phyloP scores from a whole-genome alignment of 2,113 vertebrate genomes.

The Mixornis gularis region DNA sequence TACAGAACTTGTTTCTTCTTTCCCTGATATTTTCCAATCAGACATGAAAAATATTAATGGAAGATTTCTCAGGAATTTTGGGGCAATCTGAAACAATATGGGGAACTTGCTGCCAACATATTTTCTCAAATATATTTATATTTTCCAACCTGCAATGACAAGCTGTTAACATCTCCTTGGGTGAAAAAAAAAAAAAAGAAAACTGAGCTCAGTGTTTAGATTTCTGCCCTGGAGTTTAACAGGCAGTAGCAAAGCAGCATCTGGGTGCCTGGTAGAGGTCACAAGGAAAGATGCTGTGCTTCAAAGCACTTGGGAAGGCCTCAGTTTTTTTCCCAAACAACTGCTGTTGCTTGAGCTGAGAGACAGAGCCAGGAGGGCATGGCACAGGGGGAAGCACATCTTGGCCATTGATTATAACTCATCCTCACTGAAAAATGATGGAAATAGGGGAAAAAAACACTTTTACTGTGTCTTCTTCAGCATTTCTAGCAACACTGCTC shows the following conservation, averaged over 20 bases:
- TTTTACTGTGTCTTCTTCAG: background rate
- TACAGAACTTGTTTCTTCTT: background rate
- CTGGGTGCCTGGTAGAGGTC: background rate
- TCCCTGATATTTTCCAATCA: background rate
- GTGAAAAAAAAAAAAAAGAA: background rate
- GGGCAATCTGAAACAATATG: conserved; percentile 13
- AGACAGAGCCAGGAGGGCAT: background rate
- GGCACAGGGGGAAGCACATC: background rate
- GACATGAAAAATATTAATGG: background rate
- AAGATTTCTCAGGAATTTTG: background rate
- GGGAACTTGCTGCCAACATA: background rate
- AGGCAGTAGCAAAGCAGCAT: fast-evolving
- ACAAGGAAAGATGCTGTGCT: background rate
- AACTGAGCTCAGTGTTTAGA: background rate
- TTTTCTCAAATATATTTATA: conserved; percentile 19
- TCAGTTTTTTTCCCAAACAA: background rate
- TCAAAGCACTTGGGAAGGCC: background rate
- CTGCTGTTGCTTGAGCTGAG: background rate
- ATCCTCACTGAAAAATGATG: fast-evolving
- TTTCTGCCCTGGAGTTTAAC: background rate
- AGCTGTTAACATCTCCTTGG: background rate
- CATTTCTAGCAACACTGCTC: background rate
- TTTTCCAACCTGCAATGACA: background rate
- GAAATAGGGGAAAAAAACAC: background rate
- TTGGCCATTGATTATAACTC: background rate